Conservation (phyloP, 2,113 vertebrate species). For the Grallaria varia region DNA sequence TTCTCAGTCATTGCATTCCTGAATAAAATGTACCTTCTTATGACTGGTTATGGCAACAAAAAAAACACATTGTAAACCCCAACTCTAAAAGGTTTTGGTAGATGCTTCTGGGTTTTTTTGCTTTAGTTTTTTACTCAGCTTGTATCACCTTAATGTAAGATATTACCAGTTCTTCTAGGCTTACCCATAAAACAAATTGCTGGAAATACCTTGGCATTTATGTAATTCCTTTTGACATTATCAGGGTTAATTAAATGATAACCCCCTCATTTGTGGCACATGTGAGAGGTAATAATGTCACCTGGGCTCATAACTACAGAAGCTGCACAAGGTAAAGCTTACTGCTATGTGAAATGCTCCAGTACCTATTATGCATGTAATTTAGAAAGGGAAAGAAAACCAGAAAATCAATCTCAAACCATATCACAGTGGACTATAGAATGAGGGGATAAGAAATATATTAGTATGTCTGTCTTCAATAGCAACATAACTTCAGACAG, state of each 20-base stretch:
- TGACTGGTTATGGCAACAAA: not conserved
- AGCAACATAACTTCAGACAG: not conserved
- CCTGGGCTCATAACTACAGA: not conserved
- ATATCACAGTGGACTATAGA: not conserved
- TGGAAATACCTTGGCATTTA: slow-evolving; percentile 61
- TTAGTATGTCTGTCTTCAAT: not conserved
- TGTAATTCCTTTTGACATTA: slow-evolving; percentile 66
- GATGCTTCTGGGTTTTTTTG: not conserved
- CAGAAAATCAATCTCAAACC: not conserved
- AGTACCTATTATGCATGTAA: not conserved
- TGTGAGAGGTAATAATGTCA: slow-evolving; percentile 29
- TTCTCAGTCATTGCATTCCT: not conserved
- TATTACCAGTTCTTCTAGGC: not conserved
- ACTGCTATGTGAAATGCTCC: not conserved
- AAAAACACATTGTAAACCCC: not conserved
- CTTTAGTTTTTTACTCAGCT: not conserved
- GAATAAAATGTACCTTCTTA: not conserved
- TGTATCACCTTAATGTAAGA: not conserved
- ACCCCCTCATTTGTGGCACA: slow-evolving; percentile 29
- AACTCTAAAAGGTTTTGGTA: not conserved
- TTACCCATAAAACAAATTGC: not conserved
- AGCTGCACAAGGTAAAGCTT: not conserved
- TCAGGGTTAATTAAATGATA: slow-evolving; percentile 67
- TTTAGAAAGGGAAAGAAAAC: slow-evolving; percentile 4
- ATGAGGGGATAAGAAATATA: not conserved